Conservation (phyloP, 2,888 invertebrate genomes). For the Leptinotarsa tumamoca region DNA sequence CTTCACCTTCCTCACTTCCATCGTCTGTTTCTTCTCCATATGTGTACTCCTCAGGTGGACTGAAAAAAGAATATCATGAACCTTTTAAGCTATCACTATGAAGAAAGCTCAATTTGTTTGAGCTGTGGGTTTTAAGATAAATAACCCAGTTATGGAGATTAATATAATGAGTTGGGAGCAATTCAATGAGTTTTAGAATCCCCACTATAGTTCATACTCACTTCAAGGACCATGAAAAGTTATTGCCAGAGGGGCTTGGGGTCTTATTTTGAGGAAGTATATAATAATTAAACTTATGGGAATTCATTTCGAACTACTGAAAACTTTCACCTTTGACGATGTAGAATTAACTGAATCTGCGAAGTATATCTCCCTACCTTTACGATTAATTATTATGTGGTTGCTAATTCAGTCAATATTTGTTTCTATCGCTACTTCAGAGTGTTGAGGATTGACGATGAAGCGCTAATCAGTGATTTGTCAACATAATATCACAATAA, state of each 20-base stretch:
- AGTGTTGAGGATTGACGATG: constrained; percentile 17
- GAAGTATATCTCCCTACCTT: not conserved
- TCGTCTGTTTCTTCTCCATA: constrained; percentile 82
- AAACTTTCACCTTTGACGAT: not conserved
- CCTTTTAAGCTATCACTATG: too few relatives aligned
- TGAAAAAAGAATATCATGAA: constrained; percentile 60
- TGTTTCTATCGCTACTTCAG: constrained; percentile 9
- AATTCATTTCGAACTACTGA: not conserved
- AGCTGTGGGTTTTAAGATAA: too few relatives aligned
- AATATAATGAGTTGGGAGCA: too few relatives aligned
- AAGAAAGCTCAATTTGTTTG: too few relatives aligned
- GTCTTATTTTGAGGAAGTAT: not conserved
- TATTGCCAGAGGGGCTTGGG: not conserved
- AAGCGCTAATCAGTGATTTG: constrained; percentile 24
- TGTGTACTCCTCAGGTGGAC: constrained; percentile 80
- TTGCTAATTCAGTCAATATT: constrained; percentile 37
- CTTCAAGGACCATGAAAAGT: not conserved
- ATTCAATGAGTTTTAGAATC: too few relatives aligned
- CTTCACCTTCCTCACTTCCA: constrained; percentile 77
- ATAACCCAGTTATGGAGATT: too few relatives aligned
- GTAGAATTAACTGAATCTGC: not conserved
- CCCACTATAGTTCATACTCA: not conserved
- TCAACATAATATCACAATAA: not conserved
- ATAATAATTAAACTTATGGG: not conserved
- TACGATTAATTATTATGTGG: constrained; percentile 21